Percentiles rank a stretch among this genome's conserved stretches.
phyloP scores from a whole-genome alignment of 2,797 vertebrate species.

The Falco rusticolus region DNA sequence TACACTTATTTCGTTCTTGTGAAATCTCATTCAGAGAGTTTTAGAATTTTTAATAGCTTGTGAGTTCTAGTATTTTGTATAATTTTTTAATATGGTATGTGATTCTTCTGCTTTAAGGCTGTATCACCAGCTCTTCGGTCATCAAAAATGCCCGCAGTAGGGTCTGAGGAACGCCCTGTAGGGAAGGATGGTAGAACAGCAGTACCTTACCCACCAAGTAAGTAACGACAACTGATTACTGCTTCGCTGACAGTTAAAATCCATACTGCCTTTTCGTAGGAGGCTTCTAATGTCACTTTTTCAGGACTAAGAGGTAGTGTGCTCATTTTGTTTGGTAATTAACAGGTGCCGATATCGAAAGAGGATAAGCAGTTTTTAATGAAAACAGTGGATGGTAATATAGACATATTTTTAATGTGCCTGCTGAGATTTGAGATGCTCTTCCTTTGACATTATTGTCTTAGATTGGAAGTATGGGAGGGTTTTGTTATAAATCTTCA shows the following conservation, averaged over 20 bases:
- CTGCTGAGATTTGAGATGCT: not conserved
- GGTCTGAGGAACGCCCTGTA: constrained; percentile 88
- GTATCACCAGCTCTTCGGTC: constrained; percentile 88
- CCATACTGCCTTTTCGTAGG: not conserved
- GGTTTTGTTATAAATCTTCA: not conserved
- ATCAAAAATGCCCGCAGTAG: constrained; percentile 81
- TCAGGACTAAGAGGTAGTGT: not conserved
- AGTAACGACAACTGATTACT: constrained; percentile 53
- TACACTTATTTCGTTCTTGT: no score
- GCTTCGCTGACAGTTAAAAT: not conserved
- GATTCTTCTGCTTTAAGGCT: constrained; percentile 75
- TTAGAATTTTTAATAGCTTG: not conserved
- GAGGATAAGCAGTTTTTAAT: not conserved
- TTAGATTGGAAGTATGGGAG: not conserved
- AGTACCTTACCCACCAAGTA: constrained; percentile 95
- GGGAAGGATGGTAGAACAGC: constrained; percentile 91
- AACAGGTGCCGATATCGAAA: not conserved
- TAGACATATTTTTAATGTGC: not conserved
- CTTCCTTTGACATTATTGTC: not conserved
- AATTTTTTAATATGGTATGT: not conserved
- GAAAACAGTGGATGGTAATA: not conserved
- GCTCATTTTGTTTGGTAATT: not conserved
- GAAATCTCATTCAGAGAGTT: not conserved
- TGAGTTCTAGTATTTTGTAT: not conserved
- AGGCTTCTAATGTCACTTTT: not conserved